Evolutionary conservation across 2,797 vertebrate species (phyloP).

Genomic region (Micrastur ruficollis): DNA sequence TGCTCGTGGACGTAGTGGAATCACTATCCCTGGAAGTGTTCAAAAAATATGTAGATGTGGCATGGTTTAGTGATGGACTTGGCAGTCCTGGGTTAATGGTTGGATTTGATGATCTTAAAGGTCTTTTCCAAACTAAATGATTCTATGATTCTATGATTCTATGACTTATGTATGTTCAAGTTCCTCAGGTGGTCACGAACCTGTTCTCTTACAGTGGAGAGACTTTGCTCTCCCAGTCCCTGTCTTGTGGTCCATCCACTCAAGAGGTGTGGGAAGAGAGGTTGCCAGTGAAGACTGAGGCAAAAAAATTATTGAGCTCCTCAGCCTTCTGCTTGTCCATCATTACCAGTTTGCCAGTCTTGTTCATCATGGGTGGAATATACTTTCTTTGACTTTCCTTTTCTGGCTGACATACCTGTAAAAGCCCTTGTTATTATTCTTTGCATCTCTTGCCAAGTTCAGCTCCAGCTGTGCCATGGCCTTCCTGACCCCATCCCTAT

Average conservation of each 20-base stretch:
- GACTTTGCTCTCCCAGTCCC: neutral
- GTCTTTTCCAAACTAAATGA: too few species aligned
- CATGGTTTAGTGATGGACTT: too few species aligned
- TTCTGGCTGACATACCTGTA: neutral
- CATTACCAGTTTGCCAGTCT: neutral
- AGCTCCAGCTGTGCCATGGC: neutral
- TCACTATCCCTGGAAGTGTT: too few species aligned
- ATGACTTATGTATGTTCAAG: neutral
- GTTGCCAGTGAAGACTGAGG: neutral
- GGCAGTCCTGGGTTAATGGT: too few species aligned
- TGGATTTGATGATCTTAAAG: too few species aligned
- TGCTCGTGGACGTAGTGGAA: too few species aligned
- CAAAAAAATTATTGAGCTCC: neutral
- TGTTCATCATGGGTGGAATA: too few species aligned
- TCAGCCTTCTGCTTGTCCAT: neutral
- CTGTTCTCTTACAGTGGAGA: neutral
- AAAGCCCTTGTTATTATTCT: neutral
- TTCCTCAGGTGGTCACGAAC: neutral
- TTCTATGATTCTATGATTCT: too few species aligned
- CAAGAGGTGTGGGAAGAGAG: neutral
- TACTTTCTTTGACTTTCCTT: neutral
- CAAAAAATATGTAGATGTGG: too few species aligned
- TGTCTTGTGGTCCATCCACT: neutral
- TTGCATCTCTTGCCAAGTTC: neutral
- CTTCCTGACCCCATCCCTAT: neutral